Evolutionary conservation across 2,797 vertebrate species (phyloP), one percentile per base, ranked within the genome.

Genomic region (Rhynchotus rufescens): DNA sequence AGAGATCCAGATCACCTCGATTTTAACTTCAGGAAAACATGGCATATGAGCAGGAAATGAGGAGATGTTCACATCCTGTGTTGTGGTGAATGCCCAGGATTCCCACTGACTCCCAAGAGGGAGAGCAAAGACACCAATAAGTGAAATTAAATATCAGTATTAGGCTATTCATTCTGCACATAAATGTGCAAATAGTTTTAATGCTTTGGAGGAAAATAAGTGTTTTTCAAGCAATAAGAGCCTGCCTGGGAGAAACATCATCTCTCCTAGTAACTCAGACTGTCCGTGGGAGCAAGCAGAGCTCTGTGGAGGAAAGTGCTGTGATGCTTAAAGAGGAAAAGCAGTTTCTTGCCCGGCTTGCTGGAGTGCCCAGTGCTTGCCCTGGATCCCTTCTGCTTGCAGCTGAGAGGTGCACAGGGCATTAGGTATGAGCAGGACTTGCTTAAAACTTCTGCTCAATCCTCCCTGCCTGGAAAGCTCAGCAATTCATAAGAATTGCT

Each of bases 401-500:
- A 65, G 6, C 17, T 87, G 25, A 17, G 22, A 87, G 62, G 42
- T 2, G 4, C 2, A 4, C 22, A 72, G 6, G 2, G 22, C n/a
- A 38, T 56, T 38, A 42, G 9, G 5, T 69, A 28, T 23, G 32
- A 44, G 28, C 64, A 5, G 14, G 57, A 38, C 19, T 54, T 67
- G 60, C 32, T 82, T 64, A n/a, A 82, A 84, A 79, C 32, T 67
- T 72, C 44, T 75, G 38, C 14, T 14, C 23, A 25, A 13, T 85
- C 69, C 85, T 78, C 2, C 2, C 23, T 86, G 45, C 81, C 22
- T 62, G 51, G 45, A 59, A 92, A 83, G 59, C 30, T 89, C 80
- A 69, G 34, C 42, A 93, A 56, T 66, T 91, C 80, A 38, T 79
- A 80, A 72, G 74, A 93, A 93, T 91, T 93, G 59, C n/a, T 83